Evolutionary conservation across 2,888 invertebrate genomes (phyloP).

Genomic region (Ennomos fuscantarius): DNA sequence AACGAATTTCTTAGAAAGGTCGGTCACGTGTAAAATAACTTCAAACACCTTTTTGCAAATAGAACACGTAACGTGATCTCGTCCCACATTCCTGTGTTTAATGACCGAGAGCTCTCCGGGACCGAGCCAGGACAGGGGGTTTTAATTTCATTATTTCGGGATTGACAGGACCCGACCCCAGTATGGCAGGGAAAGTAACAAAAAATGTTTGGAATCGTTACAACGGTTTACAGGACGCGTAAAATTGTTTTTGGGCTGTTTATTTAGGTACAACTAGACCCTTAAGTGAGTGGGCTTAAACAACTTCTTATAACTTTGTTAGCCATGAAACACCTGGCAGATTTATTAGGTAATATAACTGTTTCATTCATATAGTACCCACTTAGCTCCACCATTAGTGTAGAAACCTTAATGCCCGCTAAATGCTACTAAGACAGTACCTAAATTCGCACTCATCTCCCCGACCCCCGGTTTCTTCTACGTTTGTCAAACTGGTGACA

Average conservation of each 20-base stretch:
- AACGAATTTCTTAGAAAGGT: too few relatives aligned
- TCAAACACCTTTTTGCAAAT: conserved; percentile 11
- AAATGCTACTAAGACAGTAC: too few relatives aligned
- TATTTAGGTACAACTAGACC: conserved; percentile 8
- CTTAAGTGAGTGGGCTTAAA: too few relatives aligned
- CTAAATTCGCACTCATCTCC: too few relatives aligned
- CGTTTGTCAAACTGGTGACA: too few relatives aligned
- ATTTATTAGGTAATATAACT: too few relatives aligned
- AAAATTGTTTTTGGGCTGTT: conserved; percentile 19
- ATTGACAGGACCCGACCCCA: not conserved
- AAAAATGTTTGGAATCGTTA: conserved; percentile 21
- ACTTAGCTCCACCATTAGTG: too few relatives aligned
- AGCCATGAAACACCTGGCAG: too few relatives aligned
- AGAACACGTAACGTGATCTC: conserved; percentile 18
- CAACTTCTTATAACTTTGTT: conserved; percentile 5
- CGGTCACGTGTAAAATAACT: conserved; percentile 7
- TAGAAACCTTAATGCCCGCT: too few relatives aligned
- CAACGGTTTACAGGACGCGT: conserved; percentile 4
- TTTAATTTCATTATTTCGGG: conserved; percentile 9
- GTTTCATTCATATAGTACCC: too few relatives aligned
- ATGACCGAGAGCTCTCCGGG: conserved; percentile 1
- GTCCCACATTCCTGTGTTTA: conserved; percentile 14
- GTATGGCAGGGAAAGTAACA: not conserved
- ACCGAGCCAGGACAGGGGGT: not conserved
- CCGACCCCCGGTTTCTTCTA: too few relatives aligned